Evolutionary conservation across 2,797 vertebrate genomes (phyloP), one percentile per base, ranked within the genome.

Genomic region (Catostomus latipinnis): DNA sequence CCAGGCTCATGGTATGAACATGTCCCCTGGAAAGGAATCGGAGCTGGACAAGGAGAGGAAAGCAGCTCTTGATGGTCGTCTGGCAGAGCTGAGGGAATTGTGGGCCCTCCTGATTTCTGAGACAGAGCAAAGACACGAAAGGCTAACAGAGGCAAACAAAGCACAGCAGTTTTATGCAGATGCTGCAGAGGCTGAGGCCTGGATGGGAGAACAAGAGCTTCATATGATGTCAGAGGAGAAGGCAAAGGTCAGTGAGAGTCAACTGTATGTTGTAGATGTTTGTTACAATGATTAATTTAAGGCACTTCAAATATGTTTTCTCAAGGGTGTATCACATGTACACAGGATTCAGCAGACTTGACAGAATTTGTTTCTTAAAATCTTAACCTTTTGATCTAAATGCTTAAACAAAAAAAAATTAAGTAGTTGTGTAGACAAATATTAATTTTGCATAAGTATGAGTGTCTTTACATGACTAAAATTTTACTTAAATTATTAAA

Each of bases 151-250:
- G 13, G 95, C 97, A 0, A 93, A 95, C 45, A 88, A 93, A 0
- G 96, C 97, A 1, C 97, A 98, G 91, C 96, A 97, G 92, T 98
- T 97, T 91, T 96, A 97, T 65, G 83, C 96, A 0, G 97, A 98
- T 8, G 96, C 93, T 0, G 97, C 96, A 0, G 97, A 97, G 84
- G 96, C 96, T 0, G 97, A 98, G 86, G 97, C 96, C 57, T 98
- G 97, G 97, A 98, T 98, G 97, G 96, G 97, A 0, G 97, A 98
- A 86, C 96, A 97, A 87, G 97, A 98, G 88, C 88, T 98, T n/a
- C 96, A 98, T 87, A 98, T 98, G 97, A 96, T 98, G 94, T 95
- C 96, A 1, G 96, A 97, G 84, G 97, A 98, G 88, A 98, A 97
- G 82, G 97, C 97, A 22, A 98, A 98, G 96, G 97, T 97, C 84